phyloP scores from a whole-genome alignment of 2,888 invertebrate species.

The Brenthis daphne region DNA sequence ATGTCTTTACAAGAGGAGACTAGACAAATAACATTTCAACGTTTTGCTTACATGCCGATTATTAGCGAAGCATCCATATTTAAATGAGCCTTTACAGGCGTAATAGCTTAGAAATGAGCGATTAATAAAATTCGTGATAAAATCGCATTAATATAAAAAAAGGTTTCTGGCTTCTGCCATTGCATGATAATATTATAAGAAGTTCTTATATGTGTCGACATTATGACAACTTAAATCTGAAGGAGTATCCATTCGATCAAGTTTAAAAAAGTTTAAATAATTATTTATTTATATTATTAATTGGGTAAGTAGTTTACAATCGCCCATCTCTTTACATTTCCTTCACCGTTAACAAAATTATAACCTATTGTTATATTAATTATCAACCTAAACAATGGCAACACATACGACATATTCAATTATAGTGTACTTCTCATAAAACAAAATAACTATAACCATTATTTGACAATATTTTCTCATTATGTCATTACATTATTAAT shows the following conservation, averaged over 20 bases:
- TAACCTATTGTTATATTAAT: conserved; percentile 59
- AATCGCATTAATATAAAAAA: too few relatives aligned
- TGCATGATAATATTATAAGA: too few relatives aligned
- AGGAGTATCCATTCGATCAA: too few relatives aligned
- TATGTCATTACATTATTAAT: too few relatives aligned
- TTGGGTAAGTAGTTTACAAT: background rate
- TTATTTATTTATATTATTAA: too few relatives aligned
- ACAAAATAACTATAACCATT: conserved; percentile 3
- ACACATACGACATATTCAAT: conserved; percentile 45
- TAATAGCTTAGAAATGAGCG: conserved; percentile 13
- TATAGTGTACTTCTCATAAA: conserved; percentile 6
- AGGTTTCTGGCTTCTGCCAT: too few relatives aligned
- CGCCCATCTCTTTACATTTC: conserved; percentile 31
- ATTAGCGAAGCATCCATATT: conserved; percentile 60
- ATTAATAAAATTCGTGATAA: background rate
- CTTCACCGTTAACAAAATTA: conserved; percentile 58
- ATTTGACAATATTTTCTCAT: background rate
- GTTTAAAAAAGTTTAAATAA: too few relatives aligned
- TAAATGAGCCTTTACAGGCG: conserved; percentile 14
- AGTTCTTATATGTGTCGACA: too few relatives aligned
- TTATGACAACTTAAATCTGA: too few relatives aligned
- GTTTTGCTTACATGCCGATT: conserved; percentile 65
- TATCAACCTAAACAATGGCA: conserved; percentile 76
- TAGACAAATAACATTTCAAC: conserved; percentile 78
- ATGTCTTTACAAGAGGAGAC: conserved; percentile 81